These are phyloP conservation scores for Diabrotica balteata DNA, from an alignment of 2,888 invertebrate genomes.

Conservation along the genomic window DNA sequence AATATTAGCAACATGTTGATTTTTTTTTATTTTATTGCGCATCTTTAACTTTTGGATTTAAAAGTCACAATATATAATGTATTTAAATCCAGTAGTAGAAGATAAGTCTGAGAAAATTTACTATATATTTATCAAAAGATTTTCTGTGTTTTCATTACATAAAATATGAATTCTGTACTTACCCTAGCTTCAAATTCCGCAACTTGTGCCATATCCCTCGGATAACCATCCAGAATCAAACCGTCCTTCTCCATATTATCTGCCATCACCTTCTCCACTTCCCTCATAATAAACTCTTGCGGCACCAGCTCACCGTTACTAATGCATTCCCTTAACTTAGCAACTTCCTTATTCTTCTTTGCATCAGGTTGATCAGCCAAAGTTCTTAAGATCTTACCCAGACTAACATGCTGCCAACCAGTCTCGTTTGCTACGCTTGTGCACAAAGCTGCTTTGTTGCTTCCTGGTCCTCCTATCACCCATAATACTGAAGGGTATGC, in stretches of 20 bases:
- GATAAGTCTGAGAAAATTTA: too few species aligned
- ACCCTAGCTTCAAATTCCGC: constrained; percentile 90
- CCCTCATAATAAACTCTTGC: constrained; percentile 76
- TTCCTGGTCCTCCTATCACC: constrained; percentile 87
- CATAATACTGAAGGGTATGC: constrained; percentile 58
- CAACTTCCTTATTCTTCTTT: constrained; percentile 51
- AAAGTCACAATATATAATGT: too few species aligned
- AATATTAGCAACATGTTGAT: too few species aligned
- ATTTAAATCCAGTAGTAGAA: too few species aligned
- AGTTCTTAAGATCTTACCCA: constrained; percentile 80
- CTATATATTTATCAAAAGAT: too few species aligned
- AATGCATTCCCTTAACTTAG: constrained; percentile 70
- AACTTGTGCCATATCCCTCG: constrained; percentile 88
- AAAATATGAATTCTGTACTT: constrained; percentile 13
- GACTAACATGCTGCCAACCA: constrained; percentile 62
- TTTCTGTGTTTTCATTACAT: too few species aligned
- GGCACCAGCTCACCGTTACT: constrained; percentile 83
- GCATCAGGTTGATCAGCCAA: constrained; percentile 66
- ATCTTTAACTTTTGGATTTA: too few species aligned
- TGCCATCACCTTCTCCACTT: constrained; percentile 75
- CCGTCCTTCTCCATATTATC: constrained; percentile 72
- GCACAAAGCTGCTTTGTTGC: constrained; percentile 85
- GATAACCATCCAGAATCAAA: constrained; percentile 93
- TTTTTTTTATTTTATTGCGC: too few species aligned
- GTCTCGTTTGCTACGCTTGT: constrained; percentile 72